Evolutionary conservation across 2,113 vertebrate genomes (phyloP).

Genomic region (Bos indicus): DNA sequence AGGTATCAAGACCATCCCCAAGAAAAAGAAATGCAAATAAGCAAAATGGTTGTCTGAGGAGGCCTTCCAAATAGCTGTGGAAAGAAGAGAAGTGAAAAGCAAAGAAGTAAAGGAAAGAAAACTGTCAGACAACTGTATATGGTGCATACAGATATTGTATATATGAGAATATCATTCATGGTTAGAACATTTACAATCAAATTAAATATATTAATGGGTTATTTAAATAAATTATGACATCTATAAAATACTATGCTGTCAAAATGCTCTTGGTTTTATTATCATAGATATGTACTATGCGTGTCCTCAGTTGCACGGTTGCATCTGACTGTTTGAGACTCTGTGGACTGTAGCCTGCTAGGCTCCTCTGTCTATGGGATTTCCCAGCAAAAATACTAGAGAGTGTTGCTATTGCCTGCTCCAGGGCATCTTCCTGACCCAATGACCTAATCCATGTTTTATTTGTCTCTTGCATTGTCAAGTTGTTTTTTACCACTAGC

Average conservation of each 20-base stretch:
- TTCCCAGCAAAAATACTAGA: background rate
- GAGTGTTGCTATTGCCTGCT: background rate
- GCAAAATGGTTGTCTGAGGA: background rate
- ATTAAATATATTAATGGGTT: background rate
- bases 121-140: background rate
- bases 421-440: background rate
- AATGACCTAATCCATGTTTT: background rate
- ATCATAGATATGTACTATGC: background rate
- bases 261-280: background rate
- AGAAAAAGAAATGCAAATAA: background rate
- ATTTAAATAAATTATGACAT: background rate
- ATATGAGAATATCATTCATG: background rate
- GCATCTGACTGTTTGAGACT: background rate
- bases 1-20: background rate
- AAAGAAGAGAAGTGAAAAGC: background rate
- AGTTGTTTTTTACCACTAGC: background rate
- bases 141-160: background rate
- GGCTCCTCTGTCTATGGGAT: background rate
- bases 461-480: fast-evolving
- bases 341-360: background rate
- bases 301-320: background rate
- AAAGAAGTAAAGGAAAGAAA: background rate
- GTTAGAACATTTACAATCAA: background rate
- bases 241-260: background rate
- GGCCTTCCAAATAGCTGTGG: background rate